These are phyloP conservation scores for Agapostemon virescens DNA, from an alignment of 2,888 invertebrate genomes.

Conservation along the genomic window DNA sequence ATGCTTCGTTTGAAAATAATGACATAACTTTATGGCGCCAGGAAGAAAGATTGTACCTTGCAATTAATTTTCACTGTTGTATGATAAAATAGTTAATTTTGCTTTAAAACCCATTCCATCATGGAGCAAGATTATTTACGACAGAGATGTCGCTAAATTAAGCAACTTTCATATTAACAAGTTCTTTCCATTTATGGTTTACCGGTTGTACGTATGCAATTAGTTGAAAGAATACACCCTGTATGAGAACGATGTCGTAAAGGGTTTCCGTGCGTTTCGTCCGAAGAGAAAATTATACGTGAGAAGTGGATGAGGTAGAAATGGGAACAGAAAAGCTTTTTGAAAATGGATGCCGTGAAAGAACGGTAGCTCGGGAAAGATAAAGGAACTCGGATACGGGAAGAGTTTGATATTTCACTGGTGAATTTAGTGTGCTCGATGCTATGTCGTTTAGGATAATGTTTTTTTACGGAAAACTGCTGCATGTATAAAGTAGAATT, in stretches of 20 bases:
- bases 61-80: not conserved
- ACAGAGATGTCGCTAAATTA: not conserved
- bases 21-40: not conserved
- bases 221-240: not conserved
- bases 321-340: constrained; percentile 10
- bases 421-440: not conserved
- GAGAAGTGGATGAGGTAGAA: not conserved
- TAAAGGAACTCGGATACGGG: not conserved
- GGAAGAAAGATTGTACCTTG: not conserved
- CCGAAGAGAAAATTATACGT: constrained; percentile 11
- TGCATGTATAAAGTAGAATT: not conserved
- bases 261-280: not conserved
- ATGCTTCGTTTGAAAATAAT: not conserved
- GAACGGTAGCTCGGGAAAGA: not conserved
- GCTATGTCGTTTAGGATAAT: constrained; percentile 4
- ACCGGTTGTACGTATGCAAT: not conserved
- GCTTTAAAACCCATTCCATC: not conserved
- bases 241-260: not conserved
- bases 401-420: constrained; percentile 6
- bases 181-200: not conserved
- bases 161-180: not conserved
- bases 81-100: not conserved
- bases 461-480: not conserved
- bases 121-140: not conserved
- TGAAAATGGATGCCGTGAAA: constrained; percentile 13